Percentiles rank a stretch among this genome's conserved stretches.
Evolutionary conservation across 2,888 invertebrate species (phyloP).

Genomic region (Diplolepis rosae): DNA sequence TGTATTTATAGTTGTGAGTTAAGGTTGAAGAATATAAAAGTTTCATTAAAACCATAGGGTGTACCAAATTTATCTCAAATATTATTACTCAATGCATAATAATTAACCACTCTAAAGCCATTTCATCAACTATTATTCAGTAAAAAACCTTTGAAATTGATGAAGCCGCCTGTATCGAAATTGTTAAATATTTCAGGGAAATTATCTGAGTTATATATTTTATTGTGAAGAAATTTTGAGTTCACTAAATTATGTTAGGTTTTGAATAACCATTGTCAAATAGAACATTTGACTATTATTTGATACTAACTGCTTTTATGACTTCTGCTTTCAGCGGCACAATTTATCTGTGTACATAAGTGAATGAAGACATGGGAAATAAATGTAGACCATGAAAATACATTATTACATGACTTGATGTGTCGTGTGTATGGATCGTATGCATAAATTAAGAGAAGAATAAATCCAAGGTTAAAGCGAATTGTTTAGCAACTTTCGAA

Average conservation of each 20-base stretch:
- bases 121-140: background rate
- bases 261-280: background rate
- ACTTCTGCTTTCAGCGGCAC: background rate
- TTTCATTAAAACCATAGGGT: background rate
- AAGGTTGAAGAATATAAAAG: constrained; percentile 8
- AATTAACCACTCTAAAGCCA: background rate
- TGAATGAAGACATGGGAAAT: background rate
- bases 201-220: too few relatives aligned
- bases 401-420: constrained; percentile 10
- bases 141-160: background rate
- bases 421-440: background rate
- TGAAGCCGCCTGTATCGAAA: too few relatives aligned
- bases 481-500: background rate
- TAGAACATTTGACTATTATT: background rate
- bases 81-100: too few relatives aligned
- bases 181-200: too few relatives aligned
- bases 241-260: too few relatives aligned
- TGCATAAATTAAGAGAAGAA: constrained; percentile 17
- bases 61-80: too few relatives aligned
- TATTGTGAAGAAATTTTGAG: too few relatives aligned
- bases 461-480: background rate
- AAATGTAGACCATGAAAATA: constrained; percentile 2
- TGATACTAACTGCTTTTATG: background rate
- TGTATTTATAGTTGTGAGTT: constrained; percentile 15
- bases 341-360: background rate